These are phyloP conservation scores for Platichthys stellatus DNA, from an alignment of 2,113 vertebrate genomes.

Conservation along the genomic window DNA sequence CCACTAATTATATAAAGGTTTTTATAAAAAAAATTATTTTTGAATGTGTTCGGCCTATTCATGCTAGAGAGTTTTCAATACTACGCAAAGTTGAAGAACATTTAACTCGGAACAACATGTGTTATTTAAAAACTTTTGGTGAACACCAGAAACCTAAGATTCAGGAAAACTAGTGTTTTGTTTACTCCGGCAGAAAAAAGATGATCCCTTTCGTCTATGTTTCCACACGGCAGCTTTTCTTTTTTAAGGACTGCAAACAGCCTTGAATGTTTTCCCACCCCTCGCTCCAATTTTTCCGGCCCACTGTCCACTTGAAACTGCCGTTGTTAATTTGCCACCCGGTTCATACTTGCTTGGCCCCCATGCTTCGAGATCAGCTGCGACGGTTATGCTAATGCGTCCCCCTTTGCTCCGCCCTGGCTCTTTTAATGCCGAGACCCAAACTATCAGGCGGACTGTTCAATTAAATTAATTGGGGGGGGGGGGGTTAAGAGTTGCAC, in stretches of 20 bases:
- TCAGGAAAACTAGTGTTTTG: too few relatives aligned
- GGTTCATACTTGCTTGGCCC: constrained; percentile 1
- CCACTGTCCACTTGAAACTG: constrained; percentile 14
- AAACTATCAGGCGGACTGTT: constrained; percentile 33
- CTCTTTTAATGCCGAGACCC: not conserved
- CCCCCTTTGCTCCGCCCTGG: not conserved
- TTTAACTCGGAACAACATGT: too few relatives aligned
- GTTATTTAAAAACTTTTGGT: too few relatives aligned
- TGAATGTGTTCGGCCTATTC: too few relatives aligned
- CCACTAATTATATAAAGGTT: too few relatives aligned
- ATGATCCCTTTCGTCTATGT: not conserved
- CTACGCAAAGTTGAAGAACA: too few relatives aligned
- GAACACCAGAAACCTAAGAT: too few relatives aligned
- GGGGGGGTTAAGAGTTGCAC: not conserved
- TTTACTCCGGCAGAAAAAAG: too few relatives aligned
- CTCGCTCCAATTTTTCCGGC: constrained; percentile 1
- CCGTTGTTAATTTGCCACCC: constrained; percentile 31
- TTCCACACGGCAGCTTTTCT: not conserved
- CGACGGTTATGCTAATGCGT: constrained; percentile 40
- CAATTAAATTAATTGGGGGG: constrained; percentile 45
- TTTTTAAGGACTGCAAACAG: constrained; percentile 6
- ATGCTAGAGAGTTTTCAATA: too few relatives aligned
- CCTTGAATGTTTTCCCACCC: not conserved
- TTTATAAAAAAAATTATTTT: too few relatives aligned
- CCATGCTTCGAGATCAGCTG: constrained; percentile 22